These are phyloP conservation scores for Bellardia bayeri DNA, from an alignment of 2,888 invertebrate genomes.

Conservation along the genomic window DNA sequence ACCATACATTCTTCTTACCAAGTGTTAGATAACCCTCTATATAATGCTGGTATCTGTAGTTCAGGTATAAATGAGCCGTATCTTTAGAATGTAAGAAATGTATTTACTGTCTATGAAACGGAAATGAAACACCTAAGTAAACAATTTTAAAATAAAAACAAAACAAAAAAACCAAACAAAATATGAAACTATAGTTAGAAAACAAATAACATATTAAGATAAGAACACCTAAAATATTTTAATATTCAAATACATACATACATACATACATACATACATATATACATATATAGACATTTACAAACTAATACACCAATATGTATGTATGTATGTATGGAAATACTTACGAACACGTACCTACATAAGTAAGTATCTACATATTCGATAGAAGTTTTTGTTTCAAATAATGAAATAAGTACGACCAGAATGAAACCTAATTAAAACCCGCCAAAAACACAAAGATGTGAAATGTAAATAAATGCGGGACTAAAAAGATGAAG, in stretches of 20 bases:
- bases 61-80: slow-evolving; percentile 29
- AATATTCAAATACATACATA: slow-evolving; percentile 22
- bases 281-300: not conserved
- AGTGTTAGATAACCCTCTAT: slow-evolving; percentile 29
- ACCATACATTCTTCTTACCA: slow-evolving; percentile 14
- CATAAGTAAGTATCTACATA: not conserved
- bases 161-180: slow-evolving; percentile 8
- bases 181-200: slow-evolving; percentile 62
- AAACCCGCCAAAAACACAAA: slow-evolving; percentile 68
- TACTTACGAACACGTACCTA: not conserved
- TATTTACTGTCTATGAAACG: slow-evolving; percentile 77
- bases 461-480: slow-evolving; percentile 70
- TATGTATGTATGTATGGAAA: not conserved
- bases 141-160: slow-evolving; percentile 74
- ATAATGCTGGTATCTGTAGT: not conserved
- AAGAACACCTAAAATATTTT: slow-evolving; percentile 62
- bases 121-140: slow-evolving; percentile 83
- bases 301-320: not conserved
- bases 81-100: slow-evolving; percentile 60
- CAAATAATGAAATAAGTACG: slow-evolving; percentile 19
- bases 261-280: slow-evolving; percentile 16
- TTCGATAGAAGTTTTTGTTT: slow-evolving; percentile 24
- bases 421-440: slow-evolving; percentile 52
- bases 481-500: slow-evolving; percentile 17
- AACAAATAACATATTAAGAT: slow-evolving; percentile 69